Percentiles rank a stretch among this genome's conserved stretches.
Evolutionary conservation across 2,797 vertebrate species (phyloP).

Genomic region (Echiichthys vipera): DNA sequence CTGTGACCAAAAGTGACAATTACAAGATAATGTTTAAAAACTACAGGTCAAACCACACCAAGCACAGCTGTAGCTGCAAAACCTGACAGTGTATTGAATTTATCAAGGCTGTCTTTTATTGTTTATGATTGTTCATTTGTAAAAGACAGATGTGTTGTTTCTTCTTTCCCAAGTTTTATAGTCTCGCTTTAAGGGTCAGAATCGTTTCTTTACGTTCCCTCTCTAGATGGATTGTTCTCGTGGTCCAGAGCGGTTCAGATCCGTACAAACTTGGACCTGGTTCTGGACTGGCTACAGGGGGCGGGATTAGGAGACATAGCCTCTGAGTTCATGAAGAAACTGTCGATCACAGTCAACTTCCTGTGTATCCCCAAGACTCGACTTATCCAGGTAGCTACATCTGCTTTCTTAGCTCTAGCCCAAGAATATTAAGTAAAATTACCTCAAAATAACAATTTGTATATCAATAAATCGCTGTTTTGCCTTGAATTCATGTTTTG

Average conservation of each 20-base stretch:
- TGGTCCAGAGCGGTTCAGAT: conserved; percentile 95
- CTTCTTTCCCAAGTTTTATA: not conserved
- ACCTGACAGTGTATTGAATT: no score
- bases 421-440: not conserved
- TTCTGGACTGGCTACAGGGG: conserved; percentile 93
- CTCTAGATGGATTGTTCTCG: conserved; percentile 88
- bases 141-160: not conserved
- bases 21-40: not conserved
- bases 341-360: conserved; percentile 93
- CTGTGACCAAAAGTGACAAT: not conserved
- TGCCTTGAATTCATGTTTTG: no score
- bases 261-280: conserved; percentile 92
- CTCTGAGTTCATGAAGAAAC: conserved; percentile 92
- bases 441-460: no score
- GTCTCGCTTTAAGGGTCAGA: not conserved
- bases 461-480: no score
- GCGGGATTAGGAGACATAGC: conserved; percentile 94
- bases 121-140: not conserved
- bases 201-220: not conserved
- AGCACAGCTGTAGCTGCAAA: not conserved
- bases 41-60: not conserved
- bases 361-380: conserved; percentile 93
- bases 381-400: conserved; percentile 89
- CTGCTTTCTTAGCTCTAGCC: not conserved
- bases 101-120: not conserved